Evolutionary conservation across 2,888 invertebrate species (phyloP).

Genomic region (Drosophila paucipuncta): DNA sequence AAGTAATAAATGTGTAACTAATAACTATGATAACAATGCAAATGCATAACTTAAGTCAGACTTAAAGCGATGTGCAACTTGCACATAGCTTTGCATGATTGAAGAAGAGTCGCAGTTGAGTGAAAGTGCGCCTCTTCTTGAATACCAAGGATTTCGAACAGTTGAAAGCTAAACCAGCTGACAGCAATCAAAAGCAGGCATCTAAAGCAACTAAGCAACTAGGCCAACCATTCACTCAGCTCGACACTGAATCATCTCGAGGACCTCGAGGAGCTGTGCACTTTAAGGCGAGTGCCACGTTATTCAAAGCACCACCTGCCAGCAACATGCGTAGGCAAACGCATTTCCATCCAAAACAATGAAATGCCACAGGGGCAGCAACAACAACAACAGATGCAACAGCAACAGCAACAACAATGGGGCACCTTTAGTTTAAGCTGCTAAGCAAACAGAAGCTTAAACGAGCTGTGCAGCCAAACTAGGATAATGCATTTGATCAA

Average conservation of each 20-base stretch:
- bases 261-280: slow-evolving; percentile 13
- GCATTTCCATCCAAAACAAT: slow-evolving; percentile 68
- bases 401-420: slow-evolving; percentile 27
- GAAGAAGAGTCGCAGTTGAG: slow-evolving; percentile 5
- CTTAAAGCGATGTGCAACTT: background rate
- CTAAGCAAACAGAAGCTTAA: slow-evolving; percentile 45
- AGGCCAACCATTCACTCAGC: slow-evolving; percentile 5
- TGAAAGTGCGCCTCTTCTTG: slow-evolving; percentile 4
- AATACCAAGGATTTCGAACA: background rate
- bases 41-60: background rate
- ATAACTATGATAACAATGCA: background rate
- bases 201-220: slow-evolving; percentile 17
- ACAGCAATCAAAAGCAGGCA: slow-evolving; percentile 54
- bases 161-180: background rate
- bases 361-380: slow-evolving; percentile 60
- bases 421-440: slow-evolving; percentile 41
- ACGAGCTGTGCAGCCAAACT: slow-evolving; percentile 5
- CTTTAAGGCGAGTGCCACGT: slow-evolving; percentile 52
- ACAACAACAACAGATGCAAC: slow-evolving; percentile 14
- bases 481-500: slow-evolving; percentile 71
- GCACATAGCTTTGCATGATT: slow-evolving; percentile 22
- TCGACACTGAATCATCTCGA: background rate
- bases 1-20: background rate
- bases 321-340: slow-evolving; percentile 63
- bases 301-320: slow-evolving; percentile 55